These are phyloP conservation scores for Parazoanthus darwini DNA, from an alignment of 92 coral and sea anemone genomes.

Conservation along the genomic window DNA sequence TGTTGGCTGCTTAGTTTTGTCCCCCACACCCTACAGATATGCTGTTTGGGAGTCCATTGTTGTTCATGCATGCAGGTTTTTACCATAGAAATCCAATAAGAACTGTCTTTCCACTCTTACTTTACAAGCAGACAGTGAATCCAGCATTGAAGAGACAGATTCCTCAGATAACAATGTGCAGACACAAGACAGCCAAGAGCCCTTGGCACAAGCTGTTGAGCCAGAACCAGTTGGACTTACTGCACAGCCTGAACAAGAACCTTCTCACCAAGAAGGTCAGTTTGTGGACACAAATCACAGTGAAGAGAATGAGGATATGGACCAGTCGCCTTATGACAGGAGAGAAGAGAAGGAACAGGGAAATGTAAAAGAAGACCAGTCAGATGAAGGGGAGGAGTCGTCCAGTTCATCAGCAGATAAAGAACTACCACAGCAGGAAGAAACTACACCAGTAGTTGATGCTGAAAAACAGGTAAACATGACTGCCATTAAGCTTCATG, in stretches of 20 bases:
- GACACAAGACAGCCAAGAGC: neutral
- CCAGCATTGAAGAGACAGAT: conserved; percentile 28
- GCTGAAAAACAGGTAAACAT: neutral
- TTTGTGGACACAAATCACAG: neutral
- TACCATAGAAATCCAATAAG: too few species aligned
- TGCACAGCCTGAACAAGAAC: neutral
- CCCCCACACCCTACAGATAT: too few species aligned
- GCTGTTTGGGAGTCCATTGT: too few species aligned
- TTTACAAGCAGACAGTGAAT: conserved; percentile 3
- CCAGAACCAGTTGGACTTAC: neutral
- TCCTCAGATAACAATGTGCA: conserved; percentile 13
- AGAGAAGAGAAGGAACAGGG: neutral
- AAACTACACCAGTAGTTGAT: neutral
- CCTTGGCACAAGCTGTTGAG: neutral
- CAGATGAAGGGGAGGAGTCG: conserved; percentile 21
- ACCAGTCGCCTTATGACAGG: neutral
- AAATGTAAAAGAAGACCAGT: neutral
- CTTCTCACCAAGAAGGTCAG: neutral
- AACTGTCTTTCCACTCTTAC: neutral
- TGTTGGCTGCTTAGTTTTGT: too few species aligned
- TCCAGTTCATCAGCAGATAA: conserved; percentile 25
- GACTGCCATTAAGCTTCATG: too few species aligned
- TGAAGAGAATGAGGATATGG: neutral
- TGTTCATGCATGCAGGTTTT: too few species aligned
- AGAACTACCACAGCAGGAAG: neutral